These are phyloP conservation scores for Lasioglossum baleicum DNA, from an alignment of 1,140 invertebrate species.

Conservation along the genomic window DNA sequence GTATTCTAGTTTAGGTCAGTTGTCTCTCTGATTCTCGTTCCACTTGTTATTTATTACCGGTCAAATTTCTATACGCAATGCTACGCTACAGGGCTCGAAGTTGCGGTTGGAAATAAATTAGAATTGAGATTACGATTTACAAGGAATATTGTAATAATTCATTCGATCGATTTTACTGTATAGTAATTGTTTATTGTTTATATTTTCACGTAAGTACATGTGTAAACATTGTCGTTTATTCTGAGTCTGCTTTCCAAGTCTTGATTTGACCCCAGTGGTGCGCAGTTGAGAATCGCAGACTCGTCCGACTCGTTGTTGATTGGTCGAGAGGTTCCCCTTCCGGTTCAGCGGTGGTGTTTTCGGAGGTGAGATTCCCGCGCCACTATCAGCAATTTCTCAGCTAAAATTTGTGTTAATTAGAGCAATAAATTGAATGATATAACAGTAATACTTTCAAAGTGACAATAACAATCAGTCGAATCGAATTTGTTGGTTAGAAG, in stretches of 20 bases:
- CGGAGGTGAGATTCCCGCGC: conserved; percentile 11
- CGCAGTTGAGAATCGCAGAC: conserved; percentile 12
- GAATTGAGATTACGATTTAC: too few species aligned
- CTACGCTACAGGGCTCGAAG: too few species aligned
- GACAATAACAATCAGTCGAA: background rate
- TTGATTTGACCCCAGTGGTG: background rate
- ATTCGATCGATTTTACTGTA: too few species aligned
- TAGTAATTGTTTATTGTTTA: too few species aligned
- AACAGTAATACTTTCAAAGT: background rate
- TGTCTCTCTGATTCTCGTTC: too few species aligned
- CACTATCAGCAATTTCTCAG: background rate
- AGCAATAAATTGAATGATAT: background rate
- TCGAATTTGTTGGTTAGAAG: background rate
- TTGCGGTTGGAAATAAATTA: too few species aligned
- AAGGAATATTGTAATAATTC: too few species aligned
- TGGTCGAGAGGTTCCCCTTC: conserved; percentile 18
- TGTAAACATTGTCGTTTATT: too few species aligned
- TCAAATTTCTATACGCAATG: too few species aligned
- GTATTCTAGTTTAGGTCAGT: too few species aligned
- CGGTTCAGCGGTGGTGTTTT: conserved; percentile 1
- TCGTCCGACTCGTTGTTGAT: background rate
- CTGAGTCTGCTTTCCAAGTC: background rate
- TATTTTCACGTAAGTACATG: too few species aligned
- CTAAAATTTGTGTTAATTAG: conserved; percentile 13
- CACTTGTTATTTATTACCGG: too few species aligned